phyloP scores from a whole-genome alignment of 2,113 vertebrate genomes.

The Callospermophilus lateralis region DNA sequence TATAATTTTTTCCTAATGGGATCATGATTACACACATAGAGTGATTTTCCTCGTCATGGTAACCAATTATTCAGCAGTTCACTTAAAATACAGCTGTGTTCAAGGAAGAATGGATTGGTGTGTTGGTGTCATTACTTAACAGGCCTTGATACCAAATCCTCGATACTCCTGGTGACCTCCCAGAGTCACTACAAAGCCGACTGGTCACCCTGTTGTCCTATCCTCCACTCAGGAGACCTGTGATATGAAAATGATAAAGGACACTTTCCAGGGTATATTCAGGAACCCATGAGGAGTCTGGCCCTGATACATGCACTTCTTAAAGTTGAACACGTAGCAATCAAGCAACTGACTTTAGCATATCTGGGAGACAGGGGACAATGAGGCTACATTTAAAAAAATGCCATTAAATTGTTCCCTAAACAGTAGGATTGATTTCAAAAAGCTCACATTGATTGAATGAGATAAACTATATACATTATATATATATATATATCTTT shows the following conservation, averaged over 20 bases:
- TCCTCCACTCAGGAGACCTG: no score
- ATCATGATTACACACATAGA: not conserved
- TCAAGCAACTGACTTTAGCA: not conserved
- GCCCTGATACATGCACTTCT: not conserved
- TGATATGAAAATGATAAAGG: not conserved
- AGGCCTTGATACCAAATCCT: not conserved
- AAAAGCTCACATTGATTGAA: conserved; percentile 64
- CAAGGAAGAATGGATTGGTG: not conserved
- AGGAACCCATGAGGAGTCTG: no score
- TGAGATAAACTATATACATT: conserved; percentile 79
- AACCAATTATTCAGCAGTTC: not conserved
- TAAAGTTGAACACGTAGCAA: not conserved
- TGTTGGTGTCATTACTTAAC: not conserved
- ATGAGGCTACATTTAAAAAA: not conserved
- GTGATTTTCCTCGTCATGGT: not conserved
- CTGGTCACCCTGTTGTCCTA: not conserved
- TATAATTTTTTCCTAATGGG: not conserved
- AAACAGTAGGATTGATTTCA: conserved; percentile 77
- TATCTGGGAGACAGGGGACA: not conserved
- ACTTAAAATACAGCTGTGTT: not conserved
- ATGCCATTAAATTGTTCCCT: conserved; percentile 35
- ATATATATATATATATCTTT: conserved; percentile 44
- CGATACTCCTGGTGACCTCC: accelerated
- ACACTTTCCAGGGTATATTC: accelerated
- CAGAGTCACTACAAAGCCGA: no score